Evolutionary conservation across 92 coral and sea anemone genomes (phyloP).

Genomic region (Phenganax subtilis): DNA sequence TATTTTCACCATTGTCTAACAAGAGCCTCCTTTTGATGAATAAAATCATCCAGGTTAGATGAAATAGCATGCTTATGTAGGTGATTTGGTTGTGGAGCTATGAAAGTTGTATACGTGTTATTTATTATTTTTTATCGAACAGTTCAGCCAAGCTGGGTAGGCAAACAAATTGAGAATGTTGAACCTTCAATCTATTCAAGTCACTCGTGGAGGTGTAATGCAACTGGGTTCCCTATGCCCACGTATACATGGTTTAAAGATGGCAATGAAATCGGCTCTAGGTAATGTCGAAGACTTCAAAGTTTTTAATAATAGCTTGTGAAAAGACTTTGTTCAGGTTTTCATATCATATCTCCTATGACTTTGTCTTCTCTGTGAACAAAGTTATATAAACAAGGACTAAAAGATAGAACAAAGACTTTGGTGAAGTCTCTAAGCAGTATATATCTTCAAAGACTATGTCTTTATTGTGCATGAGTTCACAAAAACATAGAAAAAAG

Average conservation of each 20-base stretch:
- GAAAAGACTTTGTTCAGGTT: background rate
- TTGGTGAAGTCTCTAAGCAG: no score
- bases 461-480: no score
- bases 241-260: constrained; percentile 44
- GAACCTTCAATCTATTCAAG: constrained; percentile 14
- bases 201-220: constrained; percentile 35
- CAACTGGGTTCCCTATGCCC: constrained; percentile 44
- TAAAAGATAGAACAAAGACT: no score
- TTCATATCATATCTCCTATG: background rate
- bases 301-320: background rate
- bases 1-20: no score
- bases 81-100: no score
- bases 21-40: no score
- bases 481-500: no score
- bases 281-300: constrained; percentile 28
- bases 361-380: background rate
- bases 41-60: no score
- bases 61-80: no score
- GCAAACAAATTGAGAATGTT: background rate
- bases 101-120: background rate
- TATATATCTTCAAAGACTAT: no score
- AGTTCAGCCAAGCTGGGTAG: constrained; percentile 19
- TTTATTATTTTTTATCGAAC: background rate
- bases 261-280: constrained; percentile 18
- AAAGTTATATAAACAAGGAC: no score